A percentile compares a stretch with the other conserved stretches of the same genome.
Evolutionary conservation across 2,888 invertebrate species (phyloP).

Genomic region (Brachyopa scutellaris): DNA sequence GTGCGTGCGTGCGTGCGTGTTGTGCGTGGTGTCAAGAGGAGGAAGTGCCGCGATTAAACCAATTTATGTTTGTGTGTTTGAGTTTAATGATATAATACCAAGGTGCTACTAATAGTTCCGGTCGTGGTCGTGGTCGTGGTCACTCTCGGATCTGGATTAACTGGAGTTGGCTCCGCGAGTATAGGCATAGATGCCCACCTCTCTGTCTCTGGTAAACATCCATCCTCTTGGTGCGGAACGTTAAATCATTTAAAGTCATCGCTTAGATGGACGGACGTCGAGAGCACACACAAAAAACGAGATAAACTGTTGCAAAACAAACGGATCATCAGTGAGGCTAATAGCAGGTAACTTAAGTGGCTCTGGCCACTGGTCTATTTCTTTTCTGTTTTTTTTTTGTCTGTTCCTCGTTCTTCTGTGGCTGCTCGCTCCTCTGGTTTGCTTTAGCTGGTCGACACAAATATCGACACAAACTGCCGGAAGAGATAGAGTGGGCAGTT

Average conservation of each 20-base stretch:
- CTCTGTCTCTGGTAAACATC: slow-evolving; percentile 40
- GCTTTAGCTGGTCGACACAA: slow-evolving; percentile 53
- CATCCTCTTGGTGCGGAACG: slow-evolving; percentile 46
- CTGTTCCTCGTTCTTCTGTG: slow-evolving; percentile 38
- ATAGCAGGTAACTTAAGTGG: slow-evolving; percentile 66
- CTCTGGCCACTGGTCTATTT: slow-evolving; percentile 62
- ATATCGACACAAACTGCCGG: slow-evolving; percentile 70
- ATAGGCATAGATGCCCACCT: slow-evolving; percentile 17
- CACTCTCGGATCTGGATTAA: slow-evolving; percentile 57
- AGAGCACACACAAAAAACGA: slow-evolving; percentile 21
- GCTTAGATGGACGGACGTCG: slow-evolving; percentile 50
- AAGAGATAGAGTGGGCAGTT: slow-evolving; percentile 71
- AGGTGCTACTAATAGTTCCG: slow-evolving; percentile 79
- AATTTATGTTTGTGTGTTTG: slow-evolving; percentile 60
- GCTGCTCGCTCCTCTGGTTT: slow-evolving; percentile 14
- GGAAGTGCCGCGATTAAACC: slow-evolving; percentile 53
- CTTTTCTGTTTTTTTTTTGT: slow-evolving; percentile 15
- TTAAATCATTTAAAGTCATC: slow-evolving; percentile 62
- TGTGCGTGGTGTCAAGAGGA: slow-evolving; percentile 16
- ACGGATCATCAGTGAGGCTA: slow-evolving; percentile 58
- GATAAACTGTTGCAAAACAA: slow-evolving; percentile 59
- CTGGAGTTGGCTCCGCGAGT: slow-evolving; percentile 37
- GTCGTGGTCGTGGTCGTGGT: slow-evolving; percentile 29
- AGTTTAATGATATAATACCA: slow-evolving; percentile 80
- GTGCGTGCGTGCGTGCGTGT: slow-evolving; percentile 27